Evolutionary conservation across 2,888 invertebrate genomes (phyloP), one percentile per base, ranked within the genome.

Genomic region (Therioaphis trifolii): DNA sequence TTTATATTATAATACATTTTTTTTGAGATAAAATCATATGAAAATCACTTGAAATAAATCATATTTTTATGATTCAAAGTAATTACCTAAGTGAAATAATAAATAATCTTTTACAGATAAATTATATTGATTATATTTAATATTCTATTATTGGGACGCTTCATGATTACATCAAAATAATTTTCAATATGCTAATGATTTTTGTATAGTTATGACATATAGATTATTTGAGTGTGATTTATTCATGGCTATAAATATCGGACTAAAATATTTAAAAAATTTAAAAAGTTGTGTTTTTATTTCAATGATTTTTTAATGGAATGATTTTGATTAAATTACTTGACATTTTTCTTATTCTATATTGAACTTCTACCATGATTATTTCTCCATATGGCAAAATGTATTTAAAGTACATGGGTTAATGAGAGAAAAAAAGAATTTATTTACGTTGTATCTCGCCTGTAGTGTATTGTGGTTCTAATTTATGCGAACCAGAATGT

Each of bases 401-500:
- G 21, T n/a, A 15, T 49, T 71, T 46, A 49, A 63, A 29, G 46
- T 18, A 29, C 14, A 49, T 14, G 46, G 46, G 21, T 49, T 63
- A 77, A 52, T 52, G 46, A 66, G 77, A 49, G 29, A 40, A n/a
- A 68, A 66, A 49, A 35, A 49, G 5, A 79, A 79, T 79, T 40
- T 79, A 79, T 69, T 55, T 69, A 69, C 78, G 78, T 43, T 78
- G 29, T 69, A 43, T 69, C 71, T 80, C 35, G 80, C 80, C 80
- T 52, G 80, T 71, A 71, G 80, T 80, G 71, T 80, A 80, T 80
- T 71, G 61, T 61, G 80, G 80, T 71, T 80, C 61, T 80, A 80
- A 80, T 80, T 80, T 80, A 80, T 80, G 80, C 80, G 71, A 61
- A 72, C 71, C 80, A 80, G 80, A 80, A 80, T 80, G 80, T 80